Evolutionary conservation across 2,888 invertebrate genomes (phyloP).

Genomic region (Choristoneura rosaceana): DNA sequence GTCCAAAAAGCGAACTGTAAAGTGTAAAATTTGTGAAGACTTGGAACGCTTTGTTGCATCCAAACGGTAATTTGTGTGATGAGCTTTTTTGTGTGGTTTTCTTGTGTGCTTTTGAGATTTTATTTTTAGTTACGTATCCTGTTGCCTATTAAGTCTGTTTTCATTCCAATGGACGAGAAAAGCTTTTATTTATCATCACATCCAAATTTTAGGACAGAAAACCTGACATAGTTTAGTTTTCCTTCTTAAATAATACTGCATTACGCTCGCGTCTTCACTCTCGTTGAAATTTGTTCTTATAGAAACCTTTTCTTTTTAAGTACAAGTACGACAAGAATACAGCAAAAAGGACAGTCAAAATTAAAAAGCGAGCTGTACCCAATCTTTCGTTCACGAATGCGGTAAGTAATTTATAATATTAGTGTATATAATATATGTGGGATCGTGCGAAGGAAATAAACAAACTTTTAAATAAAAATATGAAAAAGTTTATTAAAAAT

Average conservation of each 20-base stretch:
- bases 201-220: background rate
- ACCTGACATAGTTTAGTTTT: background rate
- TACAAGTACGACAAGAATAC: too few relatives aligned
- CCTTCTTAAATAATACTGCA: background rate
- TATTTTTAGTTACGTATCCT: background rate
- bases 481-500: too few relatives aligned
- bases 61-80: constrained; percentile 3
- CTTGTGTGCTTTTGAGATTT: background rate
- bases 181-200: background rate
- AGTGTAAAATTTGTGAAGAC: constrained; percentile 14
- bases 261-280: background rate
- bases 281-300: too few relatives aligned
- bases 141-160: background rate
- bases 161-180: background rate
- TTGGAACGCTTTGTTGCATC: constrained; percentile 7
- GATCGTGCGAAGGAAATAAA: too few relatives aligned
- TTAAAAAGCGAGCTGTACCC: too few relatives aligned
- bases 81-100: background rate
- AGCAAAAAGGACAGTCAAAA: too few relatives aligned
- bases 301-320: too few relatives aligned
- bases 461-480: too few relatives aligned
- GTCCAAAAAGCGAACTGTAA: constrained; percentile 11
- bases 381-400: too few relatives aligned
- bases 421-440: too few relatives aligned
- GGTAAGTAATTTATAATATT: too few relatives aligned